Percentiles rank a stretch among this genome's conserved stretches.
Conservation (phyloP, 2,797 vertebrate genomes). For the Urophycis tenuis region DNA sequence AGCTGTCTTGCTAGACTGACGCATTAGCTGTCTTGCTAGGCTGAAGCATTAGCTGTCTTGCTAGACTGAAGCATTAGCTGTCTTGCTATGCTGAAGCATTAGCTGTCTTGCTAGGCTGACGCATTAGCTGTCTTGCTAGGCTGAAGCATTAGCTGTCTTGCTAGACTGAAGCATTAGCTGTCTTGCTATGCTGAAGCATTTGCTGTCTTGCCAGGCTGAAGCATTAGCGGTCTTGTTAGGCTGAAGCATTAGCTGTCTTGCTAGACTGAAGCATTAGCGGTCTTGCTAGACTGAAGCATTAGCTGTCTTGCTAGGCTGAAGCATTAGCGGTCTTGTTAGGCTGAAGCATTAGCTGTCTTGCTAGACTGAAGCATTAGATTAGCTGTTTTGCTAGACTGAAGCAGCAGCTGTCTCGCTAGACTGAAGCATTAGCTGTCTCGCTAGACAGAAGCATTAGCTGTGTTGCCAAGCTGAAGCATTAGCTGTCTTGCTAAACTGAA, state of each 20-base stretch:
- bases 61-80: conserved; percentile 46
- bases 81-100: too few species aligned
- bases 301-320: conserved; percentile 44
- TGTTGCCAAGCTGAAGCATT: too few species aligned
- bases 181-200: too few species aligned
- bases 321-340: conserved; percentile 45
- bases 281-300: too few species aligned
- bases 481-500: conserved; percentile 44
- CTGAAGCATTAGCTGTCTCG: conserved; percentile 46
- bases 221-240: conserved; percentile 45
- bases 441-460: conserved; percentile 46
- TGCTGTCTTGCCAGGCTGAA: conserved; percentile 44
- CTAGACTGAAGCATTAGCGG: conserved; percentile 47
- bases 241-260: too few species aligned
- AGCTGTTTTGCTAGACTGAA: conserved; percentile 44
- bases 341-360: too few species aligned
- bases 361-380: conserved; percentile 45
- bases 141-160: too few species aligned
- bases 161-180: conserved; percentile 46
- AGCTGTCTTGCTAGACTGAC: conserved; percentile 44
- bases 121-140: conserved; percentile 44
- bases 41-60: too few species aligned
- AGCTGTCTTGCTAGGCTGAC: conserved; percentile 44
- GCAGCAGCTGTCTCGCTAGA: conserved; percentile 40
- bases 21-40: conserved; percentile 44